Base-by-base conservation (phyloP, 1,140 invertebrate genomes). In the Aphidius gifuensis region DNA sequence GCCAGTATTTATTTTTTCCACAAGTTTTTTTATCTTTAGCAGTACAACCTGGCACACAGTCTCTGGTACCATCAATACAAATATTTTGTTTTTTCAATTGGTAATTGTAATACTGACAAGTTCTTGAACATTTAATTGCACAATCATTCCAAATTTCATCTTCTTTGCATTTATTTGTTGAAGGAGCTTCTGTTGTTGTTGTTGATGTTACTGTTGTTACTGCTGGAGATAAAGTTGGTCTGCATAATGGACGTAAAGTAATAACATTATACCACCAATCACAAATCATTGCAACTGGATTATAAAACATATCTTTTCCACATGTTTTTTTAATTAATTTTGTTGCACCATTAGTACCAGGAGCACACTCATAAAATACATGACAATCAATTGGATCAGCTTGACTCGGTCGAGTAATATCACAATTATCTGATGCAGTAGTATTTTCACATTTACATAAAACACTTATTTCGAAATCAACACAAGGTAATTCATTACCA, bases 401-500 rank as follows among this genome's bases (percentile, higher is more conserved):
- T 60, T 74, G 74, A 68, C 80, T 77, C 0, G 81, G 84, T 44
- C 69, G 73, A 64, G 54, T 73, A 61, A 73, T 69, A 72, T 76
- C 75, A 68, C 77, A 86, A 8, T 44, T 6, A 40, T 57, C 54
- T 50, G 16, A 38, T 45, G 42, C 2, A 3, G 23, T 2, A 45
- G 64, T 50, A 56, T 65, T 64, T 11, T 73, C 71, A 71, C 89
- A 90, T 64, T 85, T 76, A 71, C 90, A 92, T 39, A 85, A 80
- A 42, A 90, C 85, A 39, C 88, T 81, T 11, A 92, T 85, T 74
- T 92, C 89, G 74, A 90, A 92, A 72, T 92, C 88, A 40, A 81
- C 75, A 71, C 87, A 89, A 11, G 78, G 76, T 43, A 68, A 66
- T 16, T 75, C 69, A 38, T 72, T 66, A 9, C 70, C 61, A 40